A percentile compares a stretch with the other conserved stretches of the same genome.
phyloP scores from a whole-genome alignment of 2,888 invertebrate species.

The Furcula furcula region DNA sequence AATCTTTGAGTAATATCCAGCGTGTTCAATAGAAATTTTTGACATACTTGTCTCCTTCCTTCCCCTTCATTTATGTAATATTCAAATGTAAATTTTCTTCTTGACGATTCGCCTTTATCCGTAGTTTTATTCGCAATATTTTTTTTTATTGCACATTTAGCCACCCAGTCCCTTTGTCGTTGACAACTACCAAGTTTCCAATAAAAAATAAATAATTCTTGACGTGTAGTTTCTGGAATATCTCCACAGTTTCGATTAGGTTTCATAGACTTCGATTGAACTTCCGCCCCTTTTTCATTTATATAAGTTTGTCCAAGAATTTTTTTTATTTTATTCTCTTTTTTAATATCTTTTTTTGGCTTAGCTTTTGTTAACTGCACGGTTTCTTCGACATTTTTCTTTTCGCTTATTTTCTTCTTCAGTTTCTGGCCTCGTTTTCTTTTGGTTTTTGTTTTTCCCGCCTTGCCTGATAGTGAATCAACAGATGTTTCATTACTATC shows the following conservation, averaged over 20 bases:
- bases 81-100: slow-evolving; percentile 1
- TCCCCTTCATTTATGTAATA: slow-evolving; percentile 6
- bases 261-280: not conserved
- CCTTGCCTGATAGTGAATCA: too few relatives aligned
- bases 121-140: not conserved
- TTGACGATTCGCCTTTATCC: not conserved
- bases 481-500: too few relatives aligned
- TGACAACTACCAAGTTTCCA: not conserved
- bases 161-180: slow-evolving; percentile 1
- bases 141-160: not conserved
- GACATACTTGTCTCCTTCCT: slow-evolving; percentile 5
- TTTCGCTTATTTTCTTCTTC: too few relatives aligned
- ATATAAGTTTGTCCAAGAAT: too few relatives aligned
- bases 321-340: too few relatives aligned
- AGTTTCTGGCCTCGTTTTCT: too few relatives aligned
- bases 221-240: not conserved
- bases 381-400: too few relatives aligned
- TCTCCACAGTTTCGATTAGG: not conserved
- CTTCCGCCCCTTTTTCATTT: not conserved
- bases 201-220: not conserved
- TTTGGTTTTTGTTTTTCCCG: too few relatives aligned
- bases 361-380: too few relatives aligned
- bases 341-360: too few relatives aligned
- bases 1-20: slow-evolving; percentile 1
- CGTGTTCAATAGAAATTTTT: slow-evolving; percentile 4